Evolutionary conservation across 2,888 invertebrate genomes (phyloP).

Genomic region (Erebia palarica): DNA sequence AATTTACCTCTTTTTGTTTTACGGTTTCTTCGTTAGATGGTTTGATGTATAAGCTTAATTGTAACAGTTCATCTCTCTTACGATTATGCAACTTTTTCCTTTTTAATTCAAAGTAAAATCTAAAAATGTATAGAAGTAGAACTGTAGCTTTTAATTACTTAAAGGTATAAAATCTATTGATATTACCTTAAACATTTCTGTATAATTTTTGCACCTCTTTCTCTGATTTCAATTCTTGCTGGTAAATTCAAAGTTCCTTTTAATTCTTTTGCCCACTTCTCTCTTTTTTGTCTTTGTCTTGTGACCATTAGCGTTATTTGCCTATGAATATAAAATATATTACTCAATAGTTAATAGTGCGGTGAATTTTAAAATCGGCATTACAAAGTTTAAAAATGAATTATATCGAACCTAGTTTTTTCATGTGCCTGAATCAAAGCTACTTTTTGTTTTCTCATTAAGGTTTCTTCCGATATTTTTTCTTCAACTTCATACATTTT

Average conservation of each 20-base stretch:
- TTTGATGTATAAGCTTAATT: slow-evolving; percentile 48
- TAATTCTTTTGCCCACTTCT: slow-evolving; percentile 60
- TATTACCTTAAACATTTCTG: slow-evolving; percentile 55
- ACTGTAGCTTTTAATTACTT: background rate
- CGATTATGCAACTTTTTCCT: slow-evolving; percentile 52
- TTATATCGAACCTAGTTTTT: slow-evolving; percentile 53
- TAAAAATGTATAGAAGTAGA: slow-evolving; percentile 35
- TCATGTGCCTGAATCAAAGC: slow-evolving; percentile 65
- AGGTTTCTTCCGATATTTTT: slow-evolving; percentile 52
- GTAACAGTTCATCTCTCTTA: slow-evolving; percentile 54
- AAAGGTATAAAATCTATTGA: background rate
- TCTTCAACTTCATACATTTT: slow-evolving; percentile 43
- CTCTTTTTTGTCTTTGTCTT: slow-evolving; percentile 47
- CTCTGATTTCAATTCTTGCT: slow-evolving; percentile 51
- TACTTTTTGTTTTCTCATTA: slow-evolving; percentile 47
- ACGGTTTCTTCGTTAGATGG: slow-evolving; percentile 36
- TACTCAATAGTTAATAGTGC: too few relatives aligned
- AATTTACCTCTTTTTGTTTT: slow-evolving; percentile 49
- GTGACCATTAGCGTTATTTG: slow-evolving; percentile 47
- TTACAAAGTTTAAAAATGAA: background rate
- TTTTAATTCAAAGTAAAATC: slow-evolving; percentile 61
- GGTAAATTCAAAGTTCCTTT: slow-evolving; percentile 50
- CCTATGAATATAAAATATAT: slow-evolving; percentile 44
- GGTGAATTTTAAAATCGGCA: background rate
- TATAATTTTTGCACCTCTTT: slow-evolving; percentile 56